Evolutionary conservation across 2,888 invertebrate genomes (phyloP).

Genomic region (Palloptera scutellata): DNA sequence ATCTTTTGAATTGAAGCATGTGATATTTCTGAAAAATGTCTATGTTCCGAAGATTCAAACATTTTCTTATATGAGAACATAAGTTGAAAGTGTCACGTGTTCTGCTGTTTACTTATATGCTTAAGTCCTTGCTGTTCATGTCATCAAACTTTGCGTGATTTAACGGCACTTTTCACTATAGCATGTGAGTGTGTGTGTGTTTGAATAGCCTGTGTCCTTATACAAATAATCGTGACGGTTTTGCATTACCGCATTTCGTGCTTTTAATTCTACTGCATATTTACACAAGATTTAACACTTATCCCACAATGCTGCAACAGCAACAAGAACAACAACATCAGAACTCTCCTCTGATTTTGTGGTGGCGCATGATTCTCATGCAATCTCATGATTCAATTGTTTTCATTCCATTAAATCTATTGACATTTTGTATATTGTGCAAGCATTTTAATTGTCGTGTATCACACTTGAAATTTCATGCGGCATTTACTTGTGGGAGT

Average conservation of each 20-base stretch:
- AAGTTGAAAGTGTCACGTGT: constrained; percentile 13
- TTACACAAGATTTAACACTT: constrained; percentile 13
- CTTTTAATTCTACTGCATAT: constrained; percentile 34
- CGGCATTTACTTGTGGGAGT: constrained; percentile 47
- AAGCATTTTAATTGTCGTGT: constrained; percentile 53
- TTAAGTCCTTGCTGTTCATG: neutral
- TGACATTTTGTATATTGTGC: constrained; percentile 42
- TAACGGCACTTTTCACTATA: too few species aligned
- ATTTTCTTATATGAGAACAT: constrained; percentile 1
- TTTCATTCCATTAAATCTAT: constrained; percentile 55
- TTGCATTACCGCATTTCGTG: constrained; percentile 39
- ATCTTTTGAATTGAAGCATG: too few species aligned
- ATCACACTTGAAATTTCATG: constrained; percentile 3
- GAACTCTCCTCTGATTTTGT: neutral
- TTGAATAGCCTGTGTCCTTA: constrained; percentile 19
- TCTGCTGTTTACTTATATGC: constrained; percentile 7
- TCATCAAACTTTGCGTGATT: neutral
- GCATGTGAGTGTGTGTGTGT: constrained; percentile 6
- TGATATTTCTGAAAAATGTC: too few species aligned
- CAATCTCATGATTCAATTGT: constrained; percentile 41
- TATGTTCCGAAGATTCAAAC: too few species aligned
- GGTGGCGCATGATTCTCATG: neutral
- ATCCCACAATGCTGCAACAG: neutral
- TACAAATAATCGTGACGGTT: constrained; percentile 32
- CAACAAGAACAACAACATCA: neutral